Base-by-base conservation (phyloP, 2,888 invertebrate genomes). In the Ferdinandea cuprea region DNA sequence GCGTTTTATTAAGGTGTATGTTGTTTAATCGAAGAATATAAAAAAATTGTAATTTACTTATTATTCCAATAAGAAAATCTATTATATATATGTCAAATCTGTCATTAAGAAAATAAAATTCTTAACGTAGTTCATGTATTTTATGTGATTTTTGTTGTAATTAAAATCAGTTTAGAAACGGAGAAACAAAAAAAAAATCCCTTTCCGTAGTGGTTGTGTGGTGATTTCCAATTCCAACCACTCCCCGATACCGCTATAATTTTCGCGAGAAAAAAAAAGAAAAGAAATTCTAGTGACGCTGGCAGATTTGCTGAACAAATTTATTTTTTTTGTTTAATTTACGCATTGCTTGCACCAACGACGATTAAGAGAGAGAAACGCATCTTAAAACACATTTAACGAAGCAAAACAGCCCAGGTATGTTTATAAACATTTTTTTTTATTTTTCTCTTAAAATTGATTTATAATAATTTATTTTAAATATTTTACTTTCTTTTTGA, bases 401-500 rank as follows among this genome's bases (percentile, higher is more conserved):
- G 48, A 48, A 73, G 59, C 35, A 61, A 46, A n/a, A 25, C 8
- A 65, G 30, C n/a, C n/a, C 28, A 79, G 79, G 79, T 79, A 56
- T 19, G 73, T 59, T 15, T 42, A n/a, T 21, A 65, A 25, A 52
- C 13, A 21, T 25, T 17, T 28, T 69, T n/a, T 2, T 13, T 7
- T 25, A n/a, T 28, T 69, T n/a, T 2, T 13, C 8, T 8, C 19
- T 5, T 32, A 52, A 4, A n/a, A 2, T 8, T 11, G 19, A 48
- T 28, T 35, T 5, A 30, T 32, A 61, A 30, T 19, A 30, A 3
- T 30, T 32, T 52, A 21, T 35, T 59, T 74, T 48, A 1, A 28
- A 65, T 58, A 32, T 28, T 65, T 54, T 54, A 54, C 42, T 74
- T 80, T 76, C 76, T 76, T 80, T 80, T 80, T 80, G 80, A 76